phyloP scores from a whole-genome alignment of 2,797 vertebrate genomes.

The Rhinoraja longicauda region DNA sequence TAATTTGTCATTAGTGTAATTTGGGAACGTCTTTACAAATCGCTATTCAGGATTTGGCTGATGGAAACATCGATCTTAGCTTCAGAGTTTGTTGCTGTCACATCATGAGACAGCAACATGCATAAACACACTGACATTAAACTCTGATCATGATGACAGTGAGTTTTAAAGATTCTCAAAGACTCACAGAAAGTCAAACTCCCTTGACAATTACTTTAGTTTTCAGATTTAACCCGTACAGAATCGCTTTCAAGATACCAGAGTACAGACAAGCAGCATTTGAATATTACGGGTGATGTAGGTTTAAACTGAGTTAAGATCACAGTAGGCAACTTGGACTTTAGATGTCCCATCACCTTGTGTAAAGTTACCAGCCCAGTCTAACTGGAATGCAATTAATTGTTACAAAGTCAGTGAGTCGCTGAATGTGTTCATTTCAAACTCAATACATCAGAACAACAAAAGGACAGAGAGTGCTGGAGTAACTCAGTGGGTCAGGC shows the following conservation, averaged over 20 bases:
- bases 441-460: too few species aligned
- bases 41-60: conserved; percentile 61
- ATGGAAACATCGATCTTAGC: conserved; percentile 63
- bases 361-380: background rate
- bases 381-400: background rate
- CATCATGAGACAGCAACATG: conserved; percentile 6
- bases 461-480: too few species aligned
- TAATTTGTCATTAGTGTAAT: conserved; percentile 75
- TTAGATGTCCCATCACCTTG: background rate
- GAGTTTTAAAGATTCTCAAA: background rate
- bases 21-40: conserved; percentile 77
- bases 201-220: background rate
- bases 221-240: background rate
- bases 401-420: background rate
- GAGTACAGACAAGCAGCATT: background rate
- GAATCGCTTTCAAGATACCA: background rate
- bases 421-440: too few species aligned
- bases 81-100: conserved; percentile 28
- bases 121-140: conserved; percentile 17
- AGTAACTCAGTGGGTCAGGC: too few species aligned
- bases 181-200: background rate
- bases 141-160: conserved; percentile 26
- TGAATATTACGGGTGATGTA: background rate
- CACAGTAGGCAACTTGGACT: background rate
- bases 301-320: background rate